Percentiles rank a stretch among this genome's conserved stretches.
Conservation (phyloP, 1,140 invertebrate genomes). For the Caenorhabditis elegans region WBcel235 BX284606.5:10994001-10994500, state of each 20-base stretch:
- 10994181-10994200: neutral
- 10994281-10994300: neutral
- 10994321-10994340: too few relatives aligned
- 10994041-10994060: neutral
- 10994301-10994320: slow-evolving; percentile 14
- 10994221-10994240: neutral
- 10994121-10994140: neutral
- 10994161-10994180: neutral
- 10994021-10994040: neutral
- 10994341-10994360: too few relatives aligned
- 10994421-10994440: too few relatives aligned
- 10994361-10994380: too few relatives aligned
- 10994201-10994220: neutral
- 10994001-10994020: neutral
- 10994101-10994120: neutral
- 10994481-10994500: neutral
- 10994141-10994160: neutral
- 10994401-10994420: too few relatives aligned
- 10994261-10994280: neutral
- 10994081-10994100: neutral
- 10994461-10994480: too few relatives aligned
- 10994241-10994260: neutral
- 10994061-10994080: neutral
- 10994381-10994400: too few relatives aligned
- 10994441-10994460: too few relatives aligned